phyloP scores from a whole-genome alignment of 2,113 vertebrate genomes.

The Cryptomyrus ogoouensis region DNA sequence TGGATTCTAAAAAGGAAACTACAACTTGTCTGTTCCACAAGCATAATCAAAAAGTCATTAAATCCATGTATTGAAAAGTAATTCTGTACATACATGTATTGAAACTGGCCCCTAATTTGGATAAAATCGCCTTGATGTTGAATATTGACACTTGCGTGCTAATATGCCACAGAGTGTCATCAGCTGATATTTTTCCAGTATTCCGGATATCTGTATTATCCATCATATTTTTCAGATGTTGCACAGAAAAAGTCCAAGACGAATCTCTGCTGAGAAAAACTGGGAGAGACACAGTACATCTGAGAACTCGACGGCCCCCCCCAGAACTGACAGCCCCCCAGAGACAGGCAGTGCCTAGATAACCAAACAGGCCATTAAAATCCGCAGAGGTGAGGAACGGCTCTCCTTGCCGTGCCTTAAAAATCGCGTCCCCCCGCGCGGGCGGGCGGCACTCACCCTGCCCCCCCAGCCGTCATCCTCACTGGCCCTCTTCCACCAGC shows the following conservation, averaged over 20 bases:
- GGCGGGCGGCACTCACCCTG: slow-evolving; percentile 63
- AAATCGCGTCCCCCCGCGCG: neutral
- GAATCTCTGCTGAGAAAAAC: neutral
- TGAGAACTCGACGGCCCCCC: neutral
- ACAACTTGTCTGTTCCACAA: neutral
- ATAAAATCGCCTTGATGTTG: neutral
- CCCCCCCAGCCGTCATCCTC: slow-evolving; percentile 83
- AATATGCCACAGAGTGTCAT: neutral
- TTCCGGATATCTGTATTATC: neutral
- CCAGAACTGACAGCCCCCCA: neutral
- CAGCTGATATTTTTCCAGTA: neutral
- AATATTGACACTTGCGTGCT: neutral
- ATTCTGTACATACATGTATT: neutral
- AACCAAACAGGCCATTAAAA: neutral
- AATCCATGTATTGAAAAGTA: neutral
- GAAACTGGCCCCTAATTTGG: neutral
- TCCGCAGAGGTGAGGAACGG: neutral
- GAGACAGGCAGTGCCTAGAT: neutral
- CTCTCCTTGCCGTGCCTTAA: neutral
- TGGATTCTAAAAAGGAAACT: neutral
- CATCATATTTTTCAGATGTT: neutral
- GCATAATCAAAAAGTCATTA: neutral
- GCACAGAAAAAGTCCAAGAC: neutral
- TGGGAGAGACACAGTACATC: neutral
- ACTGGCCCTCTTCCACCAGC: slow-evolving; percentile 82